A percentile compares a stretch with the other conserved stretches of the same genome.
Conservation (phyloP, 1,140 invertebrate genomes). For the Leptonema lineaticorne region DNA sequence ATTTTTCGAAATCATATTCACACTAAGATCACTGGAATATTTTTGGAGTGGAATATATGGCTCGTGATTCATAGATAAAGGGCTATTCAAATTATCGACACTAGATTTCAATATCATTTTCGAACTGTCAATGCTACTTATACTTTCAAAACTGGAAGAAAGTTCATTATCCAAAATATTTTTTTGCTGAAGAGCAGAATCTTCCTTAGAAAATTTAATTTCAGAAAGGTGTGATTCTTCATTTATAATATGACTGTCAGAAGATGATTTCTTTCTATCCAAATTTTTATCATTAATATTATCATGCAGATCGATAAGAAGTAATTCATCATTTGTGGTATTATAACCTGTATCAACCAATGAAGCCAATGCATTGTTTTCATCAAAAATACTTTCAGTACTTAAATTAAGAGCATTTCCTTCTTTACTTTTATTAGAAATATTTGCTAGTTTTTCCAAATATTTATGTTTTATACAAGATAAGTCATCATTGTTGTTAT, state of each 20-base stretch:
- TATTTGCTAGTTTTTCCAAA: slow-evolving; percentile 4
- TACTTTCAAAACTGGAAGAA: background rate
- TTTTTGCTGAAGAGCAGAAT: background rate
- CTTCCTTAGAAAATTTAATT: background rate
- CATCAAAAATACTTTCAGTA: background rate
- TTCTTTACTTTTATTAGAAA: background rate
- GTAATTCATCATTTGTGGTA: too few species aligned
- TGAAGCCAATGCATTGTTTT: too few species aligned
- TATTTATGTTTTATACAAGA: slow-evolving; percentile 11
- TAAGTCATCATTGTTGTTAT: too few species aligned
- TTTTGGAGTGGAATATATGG: background rate
- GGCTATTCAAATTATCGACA: background rate
- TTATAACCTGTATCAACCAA: too few species aligned
- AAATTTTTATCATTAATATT: too few species aligned
- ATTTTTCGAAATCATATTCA: background rate
- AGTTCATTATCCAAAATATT: background rate
- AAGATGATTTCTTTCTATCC: background rate
- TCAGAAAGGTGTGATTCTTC: background rate
- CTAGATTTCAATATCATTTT: background rate
- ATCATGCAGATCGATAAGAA: too few species aligned
- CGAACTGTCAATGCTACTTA: background rate
- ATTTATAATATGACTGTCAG: background rate
- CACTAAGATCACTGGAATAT: background rate
- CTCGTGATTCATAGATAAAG: background rate
- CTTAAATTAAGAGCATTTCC: too few species aligned